A percentile compares a stretch with the other conserved stretches of the same genome.
Evolutionary conservation across 2,888 invertebrate genomes (phyloP).

Genomic region (Hydriomena furcata): DNA sequence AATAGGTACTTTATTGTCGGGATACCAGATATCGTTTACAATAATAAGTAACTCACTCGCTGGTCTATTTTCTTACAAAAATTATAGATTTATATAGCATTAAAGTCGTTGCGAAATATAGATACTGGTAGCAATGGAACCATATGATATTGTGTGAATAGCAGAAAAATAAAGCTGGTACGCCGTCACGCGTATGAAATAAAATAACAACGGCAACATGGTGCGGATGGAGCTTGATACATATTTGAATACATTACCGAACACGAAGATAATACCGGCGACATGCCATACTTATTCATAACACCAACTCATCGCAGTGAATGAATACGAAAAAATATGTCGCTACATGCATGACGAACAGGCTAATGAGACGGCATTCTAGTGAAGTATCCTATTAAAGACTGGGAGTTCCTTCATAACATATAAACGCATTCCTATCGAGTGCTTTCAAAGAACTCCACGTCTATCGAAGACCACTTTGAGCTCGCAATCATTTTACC

Average conservation of each 20-base stretch:
- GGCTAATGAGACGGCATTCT: conserved; percentile 31
- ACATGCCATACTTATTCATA: conserved; percentile 78
- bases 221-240: conserved; percentile 79
- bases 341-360: conserved; percentile 18
- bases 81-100: conserved; percentile 22
- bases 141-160: conserved; percentile 60
- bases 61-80: neutral
- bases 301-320: conserved; percentile 63
- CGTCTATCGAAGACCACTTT: conserved; percentile 45
- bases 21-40: neutral
- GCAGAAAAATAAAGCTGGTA: conserved; percentile 71
- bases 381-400: conserved; percentile 24
- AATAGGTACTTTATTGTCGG: neutral
- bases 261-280: conserved; percentile 76
- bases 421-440: conserved; percentile 23
- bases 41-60: neutral
- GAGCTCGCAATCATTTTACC: conserved; percentile 47
- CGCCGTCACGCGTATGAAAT: conserved; percentile 77
- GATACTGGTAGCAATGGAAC: conserved; percentile 42
- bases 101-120: conserved; percentile 41
- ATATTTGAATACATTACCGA: conserved; percentile 83
- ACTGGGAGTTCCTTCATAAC: conserved; percentile 6
- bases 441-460: conserved; percentile 40
- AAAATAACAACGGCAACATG: conserved; percentile 79
- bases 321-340: conserved; percentile 65